Conservation (phyloP, 2,797 vertebrate species). For the Steatocranus sp. region DNA sequence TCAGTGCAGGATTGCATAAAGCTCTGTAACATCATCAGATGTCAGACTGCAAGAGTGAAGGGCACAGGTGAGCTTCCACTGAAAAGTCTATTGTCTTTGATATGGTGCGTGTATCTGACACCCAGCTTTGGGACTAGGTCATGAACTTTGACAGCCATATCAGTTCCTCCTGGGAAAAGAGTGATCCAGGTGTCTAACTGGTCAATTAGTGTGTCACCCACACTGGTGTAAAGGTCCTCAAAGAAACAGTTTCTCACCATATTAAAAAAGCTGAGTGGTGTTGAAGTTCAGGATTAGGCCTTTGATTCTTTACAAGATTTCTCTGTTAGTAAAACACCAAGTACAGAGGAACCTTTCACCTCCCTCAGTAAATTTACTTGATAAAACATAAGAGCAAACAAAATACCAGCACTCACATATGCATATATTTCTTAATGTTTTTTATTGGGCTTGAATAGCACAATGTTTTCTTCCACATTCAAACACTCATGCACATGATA, state of each 20-base stretch:
- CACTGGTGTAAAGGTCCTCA: neutral
- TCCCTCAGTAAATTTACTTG: neutral
- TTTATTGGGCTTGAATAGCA: neutral
- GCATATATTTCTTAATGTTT: neutral
- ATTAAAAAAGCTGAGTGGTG: neutral
- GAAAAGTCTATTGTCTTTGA: neutral
- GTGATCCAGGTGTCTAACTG: constrained; percentile 35
- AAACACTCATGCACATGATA: neutral
- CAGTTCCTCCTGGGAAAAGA: neutral
- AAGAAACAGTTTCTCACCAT: neutral
- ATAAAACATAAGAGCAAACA: neutral
- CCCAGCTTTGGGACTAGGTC: neutral
- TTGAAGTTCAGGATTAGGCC: constrained; percentile 10
- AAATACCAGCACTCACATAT: fast-evolving
- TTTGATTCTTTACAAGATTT: neutral
- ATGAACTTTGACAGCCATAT: neutral
- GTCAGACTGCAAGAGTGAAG: neutral
- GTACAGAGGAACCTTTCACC: neutral
- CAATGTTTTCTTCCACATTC: neutral
- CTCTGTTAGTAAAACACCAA: neutral
- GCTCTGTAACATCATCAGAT: neutral
- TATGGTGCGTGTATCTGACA: neutral
- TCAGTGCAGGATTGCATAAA: neutral
- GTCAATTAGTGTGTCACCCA: constrained; percentile 17
- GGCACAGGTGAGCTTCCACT: neutral